phyloP scores from a whole-genome alignment of 2,113 vertebrate genomes.

The Elachura formosa region DNA sequence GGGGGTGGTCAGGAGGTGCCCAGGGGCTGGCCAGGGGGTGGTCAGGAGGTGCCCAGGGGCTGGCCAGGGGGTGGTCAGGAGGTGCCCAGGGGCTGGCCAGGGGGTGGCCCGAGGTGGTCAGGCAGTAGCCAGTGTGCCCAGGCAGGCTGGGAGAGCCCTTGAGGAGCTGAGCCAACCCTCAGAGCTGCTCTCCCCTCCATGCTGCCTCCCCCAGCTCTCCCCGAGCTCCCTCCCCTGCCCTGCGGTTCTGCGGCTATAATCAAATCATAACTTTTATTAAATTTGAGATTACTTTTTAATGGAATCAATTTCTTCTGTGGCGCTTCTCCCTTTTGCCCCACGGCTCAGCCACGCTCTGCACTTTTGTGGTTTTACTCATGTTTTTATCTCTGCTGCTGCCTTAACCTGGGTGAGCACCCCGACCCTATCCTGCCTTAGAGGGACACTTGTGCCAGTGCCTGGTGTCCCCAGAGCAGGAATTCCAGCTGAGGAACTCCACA shows the following conservation, averaged over 20 bases:
- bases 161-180: neutral
- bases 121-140: neutral
- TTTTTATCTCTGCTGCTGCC: slow-evolving; percentile 62
- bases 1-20: neutral
- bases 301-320: slow-evolving; percentile 78
- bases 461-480: neutral
- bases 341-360: slow-evolving; percentile 54
- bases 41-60: neutral
- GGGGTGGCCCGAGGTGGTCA: neutral
- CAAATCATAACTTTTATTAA: slow-evolving; percentile 84
- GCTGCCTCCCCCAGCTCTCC: neutral
- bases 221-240: slow-evolving; percentile 59
- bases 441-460: neutral
- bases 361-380: slow-evolving; percentile 42
- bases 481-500: neutral
- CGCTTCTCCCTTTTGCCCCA: slow-evolving; percentile 73
- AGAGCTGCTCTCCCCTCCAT: neutral
- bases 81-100: neutral
- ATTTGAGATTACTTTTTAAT: slow-evolving; percentile 85
- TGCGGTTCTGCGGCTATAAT: slow-evolving; percentile 74
- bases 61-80: neutral
- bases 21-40: neutral
- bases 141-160: neutral
- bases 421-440: neutral
- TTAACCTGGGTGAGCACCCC: neutral